Evolutionary conservation across 2,797 vertebrate species (phyloP), one percentile per base, ranked within the genome.

Genomic region (Lagodon rhomboides): DNA sequence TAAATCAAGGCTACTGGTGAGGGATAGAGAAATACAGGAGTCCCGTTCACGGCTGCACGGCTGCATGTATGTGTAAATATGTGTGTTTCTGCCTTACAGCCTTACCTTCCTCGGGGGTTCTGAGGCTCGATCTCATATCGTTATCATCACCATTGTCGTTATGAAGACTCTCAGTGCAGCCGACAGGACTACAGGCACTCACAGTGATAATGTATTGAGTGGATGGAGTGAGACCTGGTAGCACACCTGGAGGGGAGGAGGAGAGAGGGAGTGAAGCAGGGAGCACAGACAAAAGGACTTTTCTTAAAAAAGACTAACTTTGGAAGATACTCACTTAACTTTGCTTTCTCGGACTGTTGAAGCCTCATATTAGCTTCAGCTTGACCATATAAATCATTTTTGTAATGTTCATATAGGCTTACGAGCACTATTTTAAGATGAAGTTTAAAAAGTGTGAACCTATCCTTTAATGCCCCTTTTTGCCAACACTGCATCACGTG

Each of bases 101-200:
- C 44, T 95, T 97, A 99, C 98, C 97, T 97, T 98, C 97, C 94
- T 98, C 96, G 74, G 95, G 97, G 94, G 97, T 99, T 94, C 94
- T 96, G 94, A 98, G 91, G 93, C 94, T 95, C 90, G 93, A 90
- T 86, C 94, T 95, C 56, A 77, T 76, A 79, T 83, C 73, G 55
- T 71, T 49, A 44, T 68, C 81, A 68, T 84, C 83, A 27, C 54
- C 43, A 7, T 10, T 59, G 53, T 87, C 69, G 68, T 90, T 80
- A 65, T 85, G 89, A 80, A 81, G 89, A 95, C 96, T 98, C 93
- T 97, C 97, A 1, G 94, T 91, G 90, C 97, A 99, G 92, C 97
- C 97, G 76, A 93, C 91, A 90, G 91, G 93, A 93, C 96, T 96
- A 94, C 97, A 99, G 65, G 95, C 96, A 83, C 95, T 97, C 72